A percentile compares a stretch with the other conserved stretches of the same genome.
Conservation (phyloP, 1,140 invertebrate genomes). For the Eulimnadia texana region DNA sequence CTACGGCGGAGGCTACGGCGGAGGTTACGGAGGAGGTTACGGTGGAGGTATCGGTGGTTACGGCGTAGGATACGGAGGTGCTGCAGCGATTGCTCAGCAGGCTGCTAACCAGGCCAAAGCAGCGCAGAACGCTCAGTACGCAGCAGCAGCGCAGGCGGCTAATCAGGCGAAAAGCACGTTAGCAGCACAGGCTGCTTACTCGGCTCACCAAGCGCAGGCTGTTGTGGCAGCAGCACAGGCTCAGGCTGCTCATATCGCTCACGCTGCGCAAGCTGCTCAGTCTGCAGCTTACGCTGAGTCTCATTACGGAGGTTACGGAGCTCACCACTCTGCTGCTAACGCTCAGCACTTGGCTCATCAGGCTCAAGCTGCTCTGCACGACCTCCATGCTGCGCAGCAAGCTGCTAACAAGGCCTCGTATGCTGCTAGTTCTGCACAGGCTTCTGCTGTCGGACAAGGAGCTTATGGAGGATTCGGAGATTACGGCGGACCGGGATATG, state of each 20-base stretch:
- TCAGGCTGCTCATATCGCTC: slow-evolving; percentile 21
- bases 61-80: slow-evolving; percentile 15
- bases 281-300: slow-evolving; percentile 14
- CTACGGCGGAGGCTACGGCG: not conserved
- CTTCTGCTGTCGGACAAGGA: slow-evolving; percentile 13
- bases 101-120: slow-evolving; percentile 21
- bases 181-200: slow-evolving; percentile 19
- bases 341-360: slow-evolving; percentile 23
- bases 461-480: not conserved
- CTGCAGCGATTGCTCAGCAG: slow-evolving; percentile 21
- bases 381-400: slow-evolving; percentile 22
- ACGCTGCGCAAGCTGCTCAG: slow-evolving; percentile 18
- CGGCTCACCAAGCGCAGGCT: slow-evolving; percentile 21
- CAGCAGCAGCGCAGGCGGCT: slow-evolving; percentile 20
- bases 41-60: slow-evolving; percentile 37
- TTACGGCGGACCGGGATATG: not conserved
- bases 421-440: slow-evolving; percentile 20
- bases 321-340: slow-evolving; percentile 22
- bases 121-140: slow-evolving; percentile 20
- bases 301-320: slow-evolving; percentile 2
- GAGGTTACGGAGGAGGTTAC: slow-evolving; percentile 36
- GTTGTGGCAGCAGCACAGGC: slow-evolving; percentile 22
- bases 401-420: slow-evolving; percentile 20
- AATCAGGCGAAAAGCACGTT: slow-evolving; percentile 19
- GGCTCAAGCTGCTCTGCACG: slow-evolving; percentile 21